Base-by-base conservation (phyloP, 2,888 invertebrate species). In the Heliconius charithonia region DNA sequence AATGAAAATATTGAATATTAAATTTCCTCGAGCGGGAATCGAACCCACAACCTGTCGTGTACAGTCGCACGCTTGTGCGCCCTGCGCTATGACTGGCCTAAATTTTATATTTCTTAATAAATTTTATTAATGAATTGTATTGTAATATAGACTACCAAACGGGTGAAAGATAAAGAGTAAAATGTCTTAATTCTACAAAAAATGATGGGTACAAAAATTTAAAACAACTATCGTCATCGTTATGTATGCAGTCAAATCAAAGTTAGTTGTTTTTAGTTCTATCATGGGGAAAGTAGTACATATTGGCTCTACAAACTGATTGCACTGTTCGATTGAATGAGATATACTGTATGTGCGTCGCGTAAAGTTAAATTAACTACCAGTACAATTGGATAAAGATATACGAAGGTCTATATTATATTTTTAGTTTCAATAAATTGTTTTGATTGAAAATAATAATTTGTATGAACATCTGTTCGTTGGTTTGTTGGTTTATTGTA, bases 281-380 rank as follows among this genome's bases (percentile, higher is more conserved):
- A 22, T 78, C 77, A 78, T 74, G 73, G 69, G 72, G 62, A 74
- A 74, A 73, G 72, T 45, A 62, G 77, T 74, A 78, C 73, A 67
- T 78, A 78, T 73, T 74, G 73, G 59, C 29, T 77, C 73, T 67
- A 41, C 77, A 67, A 73, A 78, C 73, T 78, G 77, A 77, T 77
- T 77, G 77, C 73, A 77, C 67, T 77, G 67, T 78, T 74, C 67
- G 22, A 74, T 51, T 78, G 73, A 78, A 78, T 78, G 73, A 78
- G 73, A 78, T 78, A 72, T 72, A 78, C 73, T 29, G 66, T 74
- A 74, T 78, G 37, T 62, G 67, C 66, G 59, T 29, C 67, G 73
- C 73, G 67, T 78, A 59, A 74, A 73, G 65, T 73, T 73, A 72
- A 72, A 72, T 73, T 77, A 77, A 77, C 77, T 27, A 27, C 59